Evolutionary conservation across 2,113 vertebrate genomes (phyloP).

Genomic region (Macheiramphus alcinus): DNA sequence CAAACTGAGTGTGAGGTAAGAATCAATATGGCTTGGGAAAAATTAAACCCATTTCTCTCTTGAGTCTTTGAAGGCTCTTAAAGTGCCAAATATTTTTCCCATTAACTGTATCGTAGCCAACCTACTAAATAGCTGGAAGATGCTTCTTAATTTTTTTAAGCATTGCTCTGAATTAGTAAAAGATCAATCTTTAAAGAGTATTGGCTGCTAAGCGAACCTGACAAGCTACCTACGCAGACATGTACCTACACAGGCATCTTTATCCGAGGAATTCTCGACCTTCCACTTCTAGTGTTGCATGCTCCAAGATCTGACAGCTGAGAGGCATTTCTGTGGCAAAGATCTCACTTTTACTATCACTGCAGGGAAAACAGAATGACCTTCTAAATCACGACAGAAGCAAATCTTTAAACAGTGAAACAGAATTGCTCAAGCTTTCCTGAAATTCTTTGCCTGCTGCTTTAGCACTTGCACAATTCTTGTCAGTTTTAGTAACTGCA

Average conservation of each 20-base stretch:
- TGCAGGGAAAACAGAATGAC: neutral
- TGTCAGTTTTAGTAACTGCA: neutral
- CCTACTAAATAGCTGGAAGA: neutral
- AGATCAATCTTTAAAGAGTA: neutral
- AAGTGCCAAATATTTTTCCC: conserved; percentile 4
- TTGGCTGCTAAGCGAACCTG: neutral
- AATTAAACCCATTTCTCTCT: conserved; percentile 35
- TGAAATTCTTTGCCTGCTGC: neutral
- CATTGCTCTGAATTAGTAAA: neutral
- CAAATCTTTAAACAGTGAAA: neutral
- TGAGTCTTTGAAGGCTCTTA: neutral
- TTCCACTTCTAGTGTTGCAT: fast-evolving
- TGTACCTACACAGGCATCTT: neutral
- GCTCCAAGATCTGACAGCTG: neutral
- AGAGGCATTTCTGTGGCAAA: neutral
- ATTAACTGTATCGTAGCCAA: neutral
- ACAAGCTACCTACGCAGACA: neutral
- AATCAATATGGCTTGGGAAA: conserved; percentile 26
- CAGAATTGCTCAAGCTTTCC: neutral
- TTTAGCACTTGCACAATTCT: neutral
- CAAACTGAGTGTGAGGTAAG: neutral
- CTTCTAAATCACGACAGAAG: neutral
- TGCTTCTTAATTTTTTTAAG: neutral
- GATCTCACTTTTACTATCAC: neutral
- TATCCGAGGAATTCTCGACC: neutral